Conservation (phyloP, 2,113 vertebrate species). For the Eudyptes chrysolophus region DNA sequence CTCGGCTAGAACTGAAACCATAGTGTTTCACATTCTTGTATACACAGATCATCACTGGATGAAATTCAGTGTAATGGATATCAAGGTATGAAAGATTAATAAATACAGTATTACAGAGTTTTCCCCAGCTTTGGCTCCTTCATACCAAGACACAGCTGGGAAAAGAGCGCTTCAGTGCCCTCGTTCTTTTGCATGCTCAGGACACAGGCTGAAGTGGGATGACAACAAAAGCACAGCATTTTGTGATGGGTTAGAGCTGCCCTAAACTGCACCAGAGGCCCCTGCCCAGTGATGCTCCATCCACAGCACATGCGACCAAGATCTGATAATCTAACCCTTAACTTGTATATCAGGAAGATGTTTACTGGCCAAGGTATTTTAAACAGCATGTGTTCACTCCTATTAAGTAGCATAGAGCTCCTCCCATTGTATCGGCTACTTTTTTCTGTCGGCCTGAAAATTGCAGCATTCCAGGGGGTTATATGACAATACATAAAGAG, state of each 20-base stretch:
- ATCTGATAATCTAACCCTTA: not conserved
- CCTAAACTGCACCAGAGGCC: not conserved
- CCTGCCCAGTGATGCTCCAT: not conserved
- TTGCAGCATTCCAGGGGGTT: not conserved
- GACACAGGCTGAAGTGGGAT: rapidly evolving
- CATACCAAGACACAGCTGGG: not conserved
- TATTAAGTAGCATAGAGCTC: not conserved
- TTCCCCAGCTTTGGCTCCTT: not conserved
- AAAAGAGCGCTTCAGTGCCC: not conserved
- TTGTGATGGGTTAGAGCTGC: not conserved
- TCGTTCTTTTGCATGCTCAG: rapidly evolving
- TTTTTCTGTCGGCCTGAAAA: not conserved
- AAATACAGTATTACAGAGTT: not conserved
- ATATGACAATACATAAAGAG: not conserved
- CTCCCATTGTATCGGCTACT: not conserved
- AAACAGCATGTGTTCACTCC: not conserved
- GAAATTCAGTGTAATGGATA: not conserved
- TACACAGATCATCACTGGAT: not conserved
- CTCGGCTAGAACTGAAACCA: not conserved
- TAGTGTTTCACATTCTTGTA: not conserved
- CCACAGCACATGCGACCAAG: not conserved
- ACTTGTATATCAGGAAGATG: not conserved
- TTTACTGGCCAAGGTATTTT: not conserved
- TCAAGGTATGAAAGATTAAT: not conserved
- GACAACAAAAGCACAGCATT: not conserved